Evolutionary conservation across 23 tunicate species (phyloP).

Genomic region (Trididemnum miniatum): DNA sequence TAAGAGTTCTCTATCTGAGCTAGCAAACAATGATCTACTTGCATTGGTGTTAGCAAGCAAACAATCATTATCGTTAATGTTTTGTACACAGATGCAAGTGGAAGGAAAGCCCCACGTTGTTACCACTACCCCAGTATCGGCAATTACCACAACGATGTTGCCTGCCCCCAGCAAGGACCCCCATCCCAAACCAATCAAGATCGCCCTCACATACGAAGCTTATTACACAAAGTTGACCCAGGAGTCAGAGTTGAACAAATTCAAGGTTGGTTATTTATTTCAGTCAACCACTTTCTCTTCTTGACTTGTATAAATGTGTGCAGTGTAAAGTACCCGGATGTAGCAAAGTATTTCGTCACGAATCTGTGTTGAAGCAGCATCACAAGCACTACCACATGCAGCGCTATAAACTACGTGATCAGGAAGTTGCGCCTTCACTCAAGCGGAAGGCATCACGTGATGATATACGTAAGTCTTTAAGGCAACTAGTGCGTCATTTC

Average conservation of each 20-base stretch:
- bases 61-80: too few species aligned
- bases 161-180: too few species aligned
- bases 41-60: too few species aligned
- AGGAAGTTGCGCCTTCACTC: slow-evolving; percentile 31
- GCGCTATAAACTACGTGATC: slow-evolving; percentile 67
- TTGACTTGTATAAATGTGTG: not conserved
- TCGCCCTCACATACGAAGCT: slow-evolving; percentile 31
- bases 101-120: too few species aligned
- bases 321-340: slow-evolving; percentile 89
- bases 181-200: not conserved
- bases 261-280: slow-evolving; percentile 31
- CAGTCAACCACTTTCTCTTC: not conserved
- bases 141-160: too few species aligned
- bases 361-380: slow-evolving; percentile 58
- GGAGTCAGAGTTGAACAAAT: slow-evolving; percentile 61
- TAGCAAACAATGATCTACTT: too few species aligned
- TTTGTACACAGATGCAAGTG: too few species aligned
- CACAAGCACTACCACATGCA: slow-evolving; percentile 77
- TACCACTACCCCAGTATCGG: too few species aligned
- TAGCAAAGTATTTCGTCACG: slow-evolving; percentile 68
- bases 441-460: slow-evolving; percentile 61
- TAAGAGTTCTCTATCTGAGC: too few species aligned
- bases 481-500: too few species aligned
- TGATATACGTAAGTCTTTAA: slow-evolving; percentile 33
- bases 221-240: slow-evolving; percentile 44